Evolutionary conservation across 1,140 invertebrate genomes (phyloP).

Genomic region (Brachionus plicatilis): DNA sequence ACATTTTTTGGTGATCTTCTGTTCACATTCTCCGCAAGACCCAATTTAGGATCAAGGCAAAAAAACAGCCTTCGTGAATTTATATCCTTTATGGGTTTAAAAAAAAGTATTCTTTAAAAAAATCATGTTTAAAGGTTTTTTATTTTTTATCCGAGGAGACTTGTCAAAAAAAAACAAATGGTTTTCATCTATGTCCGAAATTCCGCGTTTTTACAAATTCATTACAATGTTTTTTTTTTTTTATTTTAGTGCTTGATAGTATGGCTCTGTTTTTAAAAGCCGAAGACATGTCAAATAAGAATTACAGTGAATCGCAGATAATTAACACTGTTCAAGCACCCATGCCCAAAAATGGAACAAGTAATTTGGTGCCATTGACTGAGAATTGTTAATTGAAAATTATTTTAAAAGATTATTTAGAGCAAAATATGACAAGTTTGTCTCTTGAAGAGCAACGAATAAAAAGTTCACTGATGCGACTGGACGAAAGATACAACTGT

Average conservation of each 20-base stretch:
- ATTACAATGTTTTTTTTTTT: neutral
- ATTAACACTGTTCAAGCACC: neutral
- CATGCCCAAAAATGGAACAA: neutral
- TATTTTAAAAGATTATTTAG: neutral
- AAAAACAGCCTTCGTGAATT: too few species aligned
- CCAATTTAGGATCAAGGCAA: too few species aligned
- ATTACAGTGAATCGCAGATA: conserved; percentile 27
- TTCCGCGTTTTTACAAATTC: too few species aligned
- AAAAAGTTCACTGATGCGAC: conserved; percentile 12
- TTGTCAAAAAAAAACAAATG: too few species aligned
- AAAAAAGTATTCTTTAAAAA: too few species aligned
- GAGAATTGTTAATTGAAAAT: neutral
- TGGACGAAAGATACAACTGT: conserved; percentile 21
- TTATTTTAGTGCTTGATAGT: neutral
- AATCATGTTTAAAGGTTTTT: too few species aligned
- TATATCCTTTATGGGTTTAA: too few species aligned
- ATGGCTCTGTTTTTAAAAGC: conserved; percentile 24
- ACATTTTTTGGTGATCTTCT: too few species aligned
- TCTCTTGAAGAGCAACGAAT: conserved; percentile 32
- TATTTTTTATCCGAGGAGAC: too few species aligned
- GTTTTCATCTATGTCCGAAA: too few species aligned
- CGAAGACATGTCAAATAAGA: conserved; percentile 18
- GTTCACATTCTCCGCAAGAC: too few species aligned
- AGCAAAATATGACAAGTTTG: neutral
- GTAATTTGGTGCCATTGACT: neutral